Evolutionary conservation across 2,113 vertebrate species (phyloP), one percentile per base, ranked within the genome.

Genomic region (Hippocampus barbouri): DNA sequence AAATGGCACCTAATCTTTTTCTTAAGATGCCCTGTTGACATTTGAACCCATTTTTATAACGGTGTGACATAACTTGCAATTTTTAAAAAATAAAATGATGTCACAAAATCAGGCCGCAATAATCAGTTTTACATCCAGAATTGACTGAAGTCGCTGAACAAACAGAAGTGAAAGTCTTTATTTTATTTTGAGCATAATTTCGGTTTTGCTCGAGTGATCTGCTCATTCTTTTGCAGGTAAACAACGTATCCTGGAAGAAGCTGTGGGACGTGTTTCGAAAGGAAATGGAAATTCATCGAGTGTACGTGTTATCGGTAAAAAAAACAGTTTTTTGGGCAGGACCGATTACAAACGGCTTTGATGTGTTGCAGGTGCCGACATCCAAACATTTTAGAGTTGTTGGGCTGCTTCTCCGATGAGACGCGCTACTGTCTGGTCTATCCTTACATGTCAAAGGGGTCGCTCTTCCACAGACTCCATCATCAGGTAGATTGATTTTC

Each of bases 231-330:
- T 53, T 54, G 10, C 82, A 91, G 90, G 74, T 34, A 14, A 80
- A 76, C 14, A 73, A 74, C 9, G 45, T 15, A 2, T 79, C 80
- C 21, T 90, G 89, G 84, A 91, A 85, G 76, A 85, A 87, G 73
- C 77, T 88, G 27, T 94, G 91, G 90, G 90, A 93, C 71, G 69
- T 62, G 51, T 93, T 93, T 87, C 87, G 88, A 69, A 93, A 87
- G 79, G 91, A 94, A 81, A 85, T 85, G 66, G 89, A 94, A 89
- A 83, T 90, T 78, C 89, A 94, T 71, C 79, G 90, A 43, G 77
- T 93, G 92, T 91, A 88, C 86, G 92, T 85, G 79, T 65, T 14
- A 10, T 1, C 14, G 18, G 11, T 66, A 3, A 18, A n/a, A n/a
- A 2, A 62, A 21, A 23, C 4, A 0, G 1, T 25, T 25, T 25